Evolutionary conservation across 2,113 vertebrate species (phyloP).

Genomic region (Nycticryphes semicollaris): DNA sequence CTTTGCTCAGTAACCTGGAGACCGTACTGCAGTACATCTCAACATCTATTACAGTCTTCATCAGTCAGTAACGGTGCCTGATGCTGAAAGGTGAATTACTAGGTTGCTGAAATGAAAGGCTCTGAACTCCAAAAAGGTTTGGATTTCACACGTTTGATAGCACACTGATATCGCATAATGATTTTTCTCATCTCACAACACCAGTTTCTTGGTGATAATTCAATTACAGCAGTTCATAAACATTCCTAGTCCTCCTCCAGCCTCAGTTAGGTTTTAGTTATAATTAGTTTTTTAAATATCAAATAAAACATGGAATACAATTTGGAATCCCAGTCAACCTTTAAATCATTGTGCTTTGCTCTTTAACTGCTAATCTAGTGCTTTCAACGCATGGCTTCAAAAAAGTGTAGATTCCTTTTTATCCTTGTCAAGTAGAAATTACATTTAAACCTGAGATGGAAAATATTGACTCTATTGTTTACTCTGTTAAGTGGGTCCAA

Average conservation of each 20-base stretch:
- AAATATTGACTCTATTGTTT: not conserved
- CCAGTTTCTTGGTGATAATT: not conserved
- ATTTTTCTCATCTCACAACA: not conserved
- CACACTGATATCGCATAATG: not conserved
- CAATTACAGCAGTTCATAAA: not conserved
- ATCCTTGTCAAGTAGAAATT: not conserved
- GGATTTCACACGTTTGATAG: not conserved
- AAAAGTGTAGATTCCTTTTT: not conserved
- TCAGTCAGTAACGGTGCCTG: not conserved
- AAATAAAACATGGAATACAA: not conserved
- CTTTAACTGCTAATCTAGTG: not conserved
- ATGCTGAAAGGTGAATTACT: not conserved
- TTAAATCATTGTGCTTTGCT: not conserved
- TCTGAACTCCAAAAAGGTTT: not conserved
- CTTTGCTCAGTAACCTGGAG: not conserved
- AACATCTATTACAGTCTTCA: not conserved
- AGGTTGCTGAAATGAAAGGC: not conserved
- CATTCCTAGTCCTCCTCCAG: not conserved
- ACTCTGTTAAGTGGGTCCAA: not conserved
- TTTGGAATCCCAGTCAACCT: conserved; percentile 35
- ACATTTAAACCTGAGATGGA: not conserved
- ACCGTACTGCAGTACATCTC: not conserved
- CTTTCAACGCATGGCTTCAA: not conserved
- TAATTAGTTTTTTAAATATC: not conserved
- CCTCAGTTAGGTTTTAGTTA: not conserved